Percentiles rank a stretch among this genome's conserved stretches.
Conservation (phyloP, 1,140 invertebrate genomes). For the Cydia amplana region DNA sequence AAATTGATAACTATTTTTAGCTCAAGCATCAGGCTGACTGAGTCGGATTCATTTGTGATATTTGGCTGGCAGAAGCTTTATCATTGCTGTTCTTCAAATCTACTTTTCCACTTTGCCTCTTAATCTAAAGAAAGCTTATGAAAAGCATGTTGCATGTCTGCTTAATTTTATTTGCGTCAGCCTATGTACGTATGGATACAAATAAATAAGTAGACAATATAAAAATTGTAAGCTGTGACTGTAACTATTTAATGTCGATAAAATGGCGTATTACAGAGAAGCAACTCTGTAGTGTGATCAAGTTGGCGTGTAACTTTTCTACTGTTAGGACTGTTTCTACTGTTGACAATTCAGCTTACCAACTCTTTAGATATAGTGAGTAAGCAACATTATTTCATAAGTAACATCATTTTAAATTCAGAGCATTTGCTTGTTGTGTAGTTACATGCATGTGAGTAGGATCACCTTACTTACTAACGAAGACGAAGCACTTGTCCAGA, state of each 20-base stretch:
- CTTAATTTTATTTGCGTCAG: slow-evolving; percentile 10
- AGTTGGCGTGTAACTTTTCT: slow-evolving; percentile 13
- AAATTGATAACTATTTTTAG: slow-evolving; percentile 62
- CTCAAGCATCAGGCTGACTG: slow-evolving; percentile 52
- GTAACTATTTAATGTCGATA: not conserved
- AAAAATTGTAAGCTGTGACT: slow-evolving; percentile 25
- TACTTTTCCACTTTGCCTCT: not conserved
- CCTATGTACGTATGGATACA: not conserved
- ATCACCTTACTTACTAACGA: slow-evolving; percentile 6
- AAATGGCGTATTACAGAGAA: slow-evolving; percentile 10
- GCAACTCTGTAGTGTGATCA: slow-evolving; percentile 13
- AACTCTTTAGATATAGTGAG: not conserved
- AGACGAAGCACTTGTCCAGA: not conserved
- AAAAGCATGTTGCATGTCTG: slow-evolving; percentile 19
- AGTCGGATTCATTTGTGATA: slow-evolving; percentile 4
- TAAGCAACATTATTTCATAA: not conserved
- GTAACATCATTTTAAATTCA: not conserved
- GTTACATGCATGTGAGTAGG: slow-evolving; percentile 11
- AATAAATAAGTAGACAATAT: not conserved
- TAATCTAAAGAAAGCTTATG: slow-evolving; percentile 18
- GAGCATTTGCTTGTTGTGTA: not conserved
- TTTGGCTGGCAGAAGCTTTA: slow-evolving; percentile 24
- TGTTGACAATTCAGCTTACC: not conserved
- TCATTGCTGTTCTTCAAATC: slow-evolving; percentile 1
- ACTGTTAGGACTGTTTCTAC: not conserved